These are phyloP conservation scores for Eupsilia transversa DNA, from an alignment of 2,888 invertebrate species.

Conservation along the genomic window DNA sequence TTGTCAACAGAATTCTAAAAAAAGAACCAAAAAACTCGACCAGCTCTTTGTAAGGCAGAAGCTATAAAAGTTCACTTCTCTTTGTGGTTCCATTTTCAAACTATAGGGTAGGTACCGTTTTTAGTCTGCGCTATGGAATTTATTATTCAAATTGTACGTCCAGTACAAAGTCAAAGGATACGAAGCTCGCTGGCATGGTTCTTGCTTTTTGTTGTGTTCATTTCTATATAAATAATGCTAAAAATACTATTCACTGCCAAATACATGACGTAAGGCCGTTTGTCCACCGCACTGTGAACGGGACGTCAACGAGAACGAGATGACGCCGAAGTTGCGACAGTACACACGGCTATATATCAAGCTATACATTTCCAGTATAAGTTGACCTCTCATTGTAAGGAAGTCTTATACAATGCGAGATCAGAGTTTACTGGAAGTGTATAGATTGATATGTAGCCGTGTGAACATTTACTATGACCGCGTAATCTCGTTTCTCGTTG, in stretches of 20 bases:
- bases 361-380: no score
- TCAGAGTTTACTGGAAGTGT: no score
- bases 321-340: no score
- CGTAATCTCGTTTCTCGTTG: no score
- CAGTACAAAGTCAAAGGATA: constrained; percentile 22
- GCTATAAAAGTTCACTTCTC: constrained; percentile 7
- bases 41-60: neutral
- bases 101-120: neutral
- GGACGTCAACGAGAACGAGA: no score
- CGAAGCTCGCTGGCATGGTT: neutral
- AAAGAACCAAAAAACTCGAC: neutral
- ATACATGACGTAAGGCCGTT: neutral
- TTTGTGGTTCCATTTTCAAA: constrained; percentile 16
- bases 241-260: neutral
- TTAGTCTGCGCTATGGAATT: constrained; percentile 10
- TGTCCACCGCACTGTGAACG: no score
- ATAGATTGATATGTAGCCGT: no score
- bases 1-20: neutral
- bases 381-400: no score
- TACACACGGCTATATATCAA: no score
- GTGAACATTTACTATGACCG: no score
- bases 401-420: no score
- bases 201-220: neutral
- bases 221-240: neutral
- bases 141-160: constrained; percentile 34